A percentile compares a stretch with the other conserved stretches of the same genome.
Conservation (phyloP, 2,797 vertebrate species). For the Poeciliopsis gracilis region DNA sequence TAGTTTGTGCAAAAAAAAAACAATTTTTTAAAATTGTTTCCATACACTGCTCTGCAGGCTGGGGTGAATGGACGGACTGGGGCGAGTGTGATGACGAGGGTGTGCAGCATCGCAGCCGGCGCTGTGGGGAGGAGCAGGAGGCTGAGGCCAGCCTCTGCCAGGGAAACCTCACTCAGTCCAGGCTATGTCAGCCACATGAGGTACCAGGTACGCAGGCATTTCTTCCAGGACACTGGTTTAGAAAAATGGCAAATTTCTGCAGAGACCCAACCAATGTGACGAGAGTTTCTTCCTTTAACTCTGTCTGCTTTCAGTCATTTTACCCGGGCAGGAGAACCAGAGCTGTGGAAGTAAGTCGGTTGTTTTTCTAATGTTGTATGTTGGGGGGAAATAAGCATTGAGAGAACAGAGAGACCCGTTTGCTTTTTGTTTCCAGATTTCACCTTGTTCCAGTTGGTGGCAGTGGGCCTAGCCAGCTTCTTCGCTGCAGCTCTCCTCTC, state of each 20-base stretch:
- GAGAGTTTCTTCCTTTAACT: constrained; percentile 14
- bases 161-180: constrained; percentile 86
- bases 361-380: background rate
- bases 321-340: constrained; percentile 87
- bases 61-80: constrained; percentile 89
- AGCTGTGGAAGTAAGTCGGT: constrained; percentile 87
- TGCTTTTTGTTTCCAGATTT: constrained; percentile 79
- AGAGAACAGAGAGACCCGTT: background rate
- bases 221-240: background rate
- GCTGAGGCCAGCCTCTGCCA: constrained; percentile 82
- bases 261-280: background rate
- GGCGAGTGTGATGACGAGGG: constrained; percentile 83
- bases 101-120: constrained; percentile 81
- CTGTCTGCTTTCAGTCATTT: constrained; percentile 80
- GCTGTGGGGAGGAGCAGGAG: constrained; percentile 78
- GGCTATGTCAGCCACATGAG: constrained; percentile 83
- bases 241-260: background rate
- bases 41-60: constrained; percentile 70
- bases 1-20: background rate
- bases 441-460: constrained; percentile 90
- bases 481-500: constrained; percentile 90
- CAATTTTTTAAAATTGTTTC: background rate
- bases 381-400: background rate
- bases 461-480: constrained; percentile 88
- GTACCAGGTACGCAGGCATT: constrained; percentile 82